phyloP scores from a whole-genome alignment of 2,797 vertebrate genomes.

The Orientallactaga sibirica region DNA sequence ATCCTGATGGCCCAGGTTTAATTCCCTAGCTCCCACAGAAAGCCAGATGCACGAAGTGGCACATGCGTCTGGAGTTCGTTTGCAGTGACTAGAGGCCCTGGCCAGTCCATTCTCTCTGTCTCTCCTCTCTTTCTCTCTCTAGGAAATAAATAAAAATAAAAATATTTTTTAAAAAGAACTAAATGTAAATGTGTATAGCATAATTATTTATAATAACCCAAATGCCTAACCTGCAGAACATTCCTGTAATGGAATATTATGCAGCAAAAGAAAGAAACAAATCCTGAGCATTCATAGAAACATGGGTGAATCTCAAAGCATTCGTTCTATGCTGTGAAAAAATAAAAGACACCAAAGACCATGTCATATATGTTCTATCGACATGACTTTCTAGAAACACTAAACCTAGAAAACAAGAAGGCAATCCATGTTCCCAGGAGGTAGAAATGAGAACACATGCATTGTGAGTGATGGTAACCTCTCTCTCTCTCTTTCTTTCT shows the following conservation, averaged over 20 bases:
- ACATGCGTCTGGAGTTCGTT: too few species aligned
- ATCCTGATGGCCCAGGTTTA: too few species aligned
- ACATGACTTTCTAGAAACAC: neutral
- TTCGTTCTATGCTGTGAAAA: neutral
- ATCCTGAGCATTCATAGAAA: neutral
- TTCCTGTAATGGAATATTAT: neutral
- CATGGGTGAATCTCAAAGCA: neutral
- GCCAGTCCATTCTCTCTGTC: too few species aligned
- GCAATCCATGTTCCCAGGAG: neutral
- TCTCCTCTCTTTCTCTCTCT: too few species aligned
- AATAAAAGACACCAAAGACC: neutral
- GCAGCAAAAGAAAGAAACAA: slow-evolving; percentile 40
- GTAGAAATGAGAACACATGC: neutral
- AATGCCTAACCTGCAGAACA: neutral
- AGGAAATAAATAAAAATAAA: too few species aligned
- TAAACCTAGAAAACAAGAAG: neutral
- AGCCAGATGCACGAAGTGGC: too few species aligned
- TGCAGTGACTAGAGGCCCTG: too few species aligned
- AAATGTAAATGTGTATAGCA: neutral
- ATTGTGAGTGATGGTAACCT: too few species aligned
- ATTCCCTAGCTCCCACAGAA: too few species aligned
- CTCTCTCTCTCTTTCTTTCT: neutral
- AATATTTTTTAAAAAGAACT: neutral
- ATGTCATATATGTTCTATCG: neutral
- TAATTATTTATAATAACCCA: neutral